A percentile compares a stretch with the other conserved stretches of the same genome.
These are phyloP conservation scores for Nymphalis polychloros DNA, from an alignment of 2,888 invertebrate species.

Conservation along the genomic window DNA sequence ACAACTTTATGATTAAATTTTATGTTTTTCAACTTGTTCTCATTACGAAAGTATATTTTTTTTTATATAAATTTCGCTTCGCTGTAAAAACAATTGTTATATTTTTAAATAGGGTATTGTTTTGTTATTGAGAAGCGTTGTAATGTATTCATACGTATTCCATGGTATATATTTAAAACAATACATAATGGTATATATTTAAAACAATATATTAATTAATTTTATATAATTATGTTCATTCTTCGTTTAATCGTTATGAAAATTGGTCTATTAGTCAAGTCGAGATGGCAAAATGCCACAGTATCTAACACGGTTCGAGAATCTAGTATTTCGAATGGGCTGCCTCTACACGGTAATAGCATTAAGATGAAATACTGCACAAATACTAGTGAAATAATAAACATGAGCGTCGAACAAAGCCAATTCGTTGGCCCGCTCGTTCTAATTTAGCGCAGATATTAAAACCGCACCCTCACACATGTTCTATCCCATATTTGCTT, in stretches of 20 bases:
- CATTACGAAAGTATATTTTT: slow-evolving; percentile 3
- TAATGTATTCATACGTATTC: neutral
- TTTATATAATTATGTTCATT: slow-evolving; percentile 5
- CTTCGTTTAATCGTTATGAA: slow-evolving; percentile 24
- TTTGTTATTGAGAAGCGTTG: neutral
- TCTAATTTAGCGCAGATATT: slow-evolving; percentile 69
- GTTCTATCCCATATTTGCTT: slow-evolving; percentile 45
- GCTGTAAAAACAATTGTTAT: neutral
- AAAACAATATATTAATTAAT: neutral
- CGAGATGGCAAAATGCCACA: slow-evolving; percentile 24
- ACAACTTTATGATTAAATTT: slow-evolving; percentile 71
- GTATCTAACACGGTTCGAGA: slow-evolving; percentile 16
- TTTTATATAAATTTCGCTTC: neutral
- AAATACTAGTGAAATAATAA: slow-evolving; percentile 39
- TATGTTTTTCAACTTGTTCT: slow-evolving; percentile 40
- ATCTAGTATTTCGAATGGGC: slow-evolving; percentile 19
- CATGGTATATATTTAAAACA: neutral
- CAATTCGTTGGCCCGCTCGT: slow-evolving; percentile 45
- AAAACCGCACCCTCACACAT: slow-evolving; percentile 65
- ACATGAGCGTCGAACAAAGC: slow-evolving; percentile 45
- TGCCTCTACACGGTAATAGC: slow-evolving; percentile 31
- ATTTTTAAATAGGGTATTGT: slow-evolving; percentile 7
- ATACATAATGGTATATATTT: neutral
- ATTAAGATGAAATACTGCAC: slow-evolving; percentile 39
- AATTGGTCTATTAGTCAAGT: slow-evolving; percentile 20